Base-by-base conservation (phyloP, 2,888 invertebrate species). In the Perizoma affinitatum region DNA sequence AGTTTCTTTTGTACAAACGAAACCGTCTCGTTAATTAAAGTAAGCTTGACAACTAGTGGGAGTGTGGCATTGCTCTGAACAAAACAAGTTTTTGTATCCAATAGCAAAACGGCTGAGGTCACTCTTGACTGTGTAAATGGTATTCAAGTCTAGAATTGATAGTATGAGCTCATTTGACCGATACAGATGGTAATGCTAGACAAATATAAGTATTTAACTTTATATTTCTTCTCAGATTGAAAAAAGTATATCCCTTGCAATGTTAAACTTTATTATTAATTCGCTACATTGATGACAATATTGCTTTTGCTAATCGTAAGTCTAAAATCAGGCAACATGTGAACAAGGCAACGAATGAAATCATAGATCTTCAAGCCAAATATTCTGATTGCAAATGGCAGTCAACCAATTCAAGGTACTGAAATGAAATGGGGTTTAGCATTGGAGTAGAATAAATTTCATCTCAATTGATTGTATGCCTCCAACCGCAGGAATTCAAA, bases 41-140 rank as follows among this genome's bases (percentile, higher is more conserved):
- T 10, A 38, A 45, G 48, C 47, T 50, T 35, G 33, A 11, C 52
- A 61, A 52, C 33, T n/a, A 63, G 67, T 69, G 61, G 69, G 67
- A 54, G 66, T 64, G 61, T 53, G 59, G 53, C 61, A 57, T 58
- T 61, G 61, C 48, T 63, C 61, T 65, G 64, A 58, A 61, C 62
- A 59, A 54, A 78, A 79, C 76, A 72, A 62, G 76, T 77, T 77
- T 68, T 70, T 66, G 60, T 63, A 61, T 60, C 61, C 65, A 66
- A 75, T 71, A 67, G 67, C 70, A 66, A 72, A 72, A 71, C 58
- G 64, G 66, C 66, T 75, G 75, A 78, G 76, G 74, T 76, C 78
- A 75, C 65, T 62, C 58, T 67, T 68, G 56, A 56, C 53, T 63
- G 54, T 48, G 61, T 22, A 22, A 49, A 61, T 67, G 61, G 59